A percentile compares a stretch with the other conserved stretches of the same genome.
Conservation (phyloP, 2,888 invertebrate species). For the Spicauda simplicius region DNA sequence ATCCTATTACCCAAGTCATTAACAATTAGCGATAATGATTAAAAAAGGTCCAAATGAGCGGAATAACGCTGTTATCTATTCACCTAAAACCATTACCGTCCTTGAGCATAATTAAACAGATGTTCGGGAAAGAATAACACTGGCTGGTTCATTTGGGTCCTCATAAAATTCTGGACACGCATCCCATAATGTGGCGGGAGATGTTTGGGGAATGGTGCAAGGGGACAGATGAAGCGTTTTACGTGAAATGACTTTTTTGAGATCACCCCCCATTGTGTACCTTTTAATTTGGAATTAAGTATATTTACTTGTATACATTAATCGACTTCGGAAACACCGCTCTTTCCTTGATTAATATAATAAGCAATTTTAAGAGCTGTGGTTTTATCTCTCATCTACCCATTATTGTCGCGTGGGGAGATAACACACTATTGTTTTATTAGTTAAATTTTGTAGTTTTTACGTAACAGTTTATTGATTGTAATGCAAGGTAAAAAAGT, state of each 20-base stretch:
- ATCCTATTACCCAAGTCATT: background rate
- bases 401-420: too few relatives aligned
- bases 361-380: too few relatives aligned
- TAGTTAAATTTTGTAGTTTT: too few relatives aligned
- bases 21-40: conserved; percentile 26
- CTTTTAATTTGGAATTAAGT: too few relatives aligned
- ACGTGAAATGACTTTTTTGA: background rate
- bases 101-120: conserved; percentile 71
- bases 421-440: too few relatives aligned
- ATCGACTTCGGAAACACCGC: too few relatives aligned
- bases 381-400: too few relatives aligned
- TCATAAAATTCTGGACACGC: conserved; percentile 75
- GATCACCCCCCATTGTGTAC: too few relatives aligned
- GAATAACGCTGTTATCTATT: conserved; percentile 43
- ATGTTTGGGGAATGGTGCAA: conserved; percentile 48
- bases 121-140: conserved; percentile 63
- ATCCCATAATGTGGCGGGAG: conserved; percentile 60
- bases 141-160: conserved; percentile 62
- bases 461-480: too few relatives aligned
- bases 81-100: conserved; percentile 52
- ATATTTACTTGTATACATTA: too few relatives aligned
- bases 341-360: too few relatives aligned
- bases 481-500: too few relatives aligned
- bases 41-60: conserved; percentile 27
- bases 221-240: conserved; percentile 35